Percentiles rank a stretch among this genome's conserved stretches.
These are phyloP conservation scores for Acipenser oxyrinchus DNA, from an alignment of 2,797 vertebrate species.

Conservation along the genomic window DNA sequence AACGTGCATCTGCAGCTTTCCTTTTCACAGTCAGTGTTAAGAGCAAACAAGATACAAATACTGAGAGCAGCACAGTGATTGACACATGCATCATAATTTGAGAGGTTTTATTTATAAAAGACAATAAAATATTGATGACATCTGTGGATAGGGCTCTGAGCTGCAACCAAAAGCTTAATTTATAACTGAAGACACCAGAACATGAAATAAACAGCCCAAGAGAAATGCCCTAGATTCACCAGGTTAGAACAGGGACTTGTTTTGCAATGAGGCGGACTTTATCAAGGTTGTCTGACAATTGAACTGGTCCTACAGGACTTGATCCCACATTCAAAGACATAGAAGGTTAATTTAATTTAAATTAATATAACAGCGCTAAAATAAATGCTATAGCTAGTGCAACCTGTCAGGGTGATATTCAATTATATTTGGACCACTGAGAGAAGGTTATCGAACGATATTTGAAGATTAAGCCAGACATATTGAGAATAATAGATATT, in stretches of 20 bases:
- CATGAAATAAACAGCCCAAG: slow-evolving; percentile 9
- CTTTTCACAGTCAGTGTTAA: too few species aligned
- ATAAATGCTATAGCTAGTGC: too few species aligned
- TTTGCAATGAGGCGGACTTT: not conserved
- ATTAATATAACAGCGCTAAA: too few species aligned
- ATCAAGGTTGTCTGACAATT: slow-evolving; percentile 6
- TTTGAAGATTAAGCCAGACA: too few species aligned
- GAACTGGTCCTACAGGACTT: not conserved
- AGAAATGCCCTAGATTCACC: slow-evolving; percentile 10
- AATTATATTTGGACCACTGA: too few species aligned
- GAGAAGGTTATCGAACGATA: too few species aligned
- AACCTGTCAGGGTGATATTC: too few species aligned
- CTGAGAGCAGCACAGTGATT: not conserved
- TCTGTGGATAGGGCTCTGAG: slow-evolving; percentile 19
- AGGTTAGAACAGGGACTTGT: not conserved
- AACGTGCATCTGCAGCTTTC: too few species aligned
- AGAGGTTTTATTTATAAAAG: not conserved
- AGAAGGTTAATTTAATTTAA: too few species aligned
- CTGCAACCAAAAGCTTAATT: slow-evolving; percentile 14
- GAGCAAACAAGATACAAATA: not conserved
- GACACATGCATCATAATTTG: not conserved
- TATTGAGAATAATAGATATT: too few species aligned
- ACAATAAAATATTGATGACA: slow-evolving; percentile 23
- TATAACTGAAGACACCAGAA: slow-evolving; percentile 17
- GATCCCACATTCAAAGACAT: too few species aligned